Evolutionary conservation across 2,797 vertebrate species (phyloP).

Genomic region (Allobates femoralis): DNA sequence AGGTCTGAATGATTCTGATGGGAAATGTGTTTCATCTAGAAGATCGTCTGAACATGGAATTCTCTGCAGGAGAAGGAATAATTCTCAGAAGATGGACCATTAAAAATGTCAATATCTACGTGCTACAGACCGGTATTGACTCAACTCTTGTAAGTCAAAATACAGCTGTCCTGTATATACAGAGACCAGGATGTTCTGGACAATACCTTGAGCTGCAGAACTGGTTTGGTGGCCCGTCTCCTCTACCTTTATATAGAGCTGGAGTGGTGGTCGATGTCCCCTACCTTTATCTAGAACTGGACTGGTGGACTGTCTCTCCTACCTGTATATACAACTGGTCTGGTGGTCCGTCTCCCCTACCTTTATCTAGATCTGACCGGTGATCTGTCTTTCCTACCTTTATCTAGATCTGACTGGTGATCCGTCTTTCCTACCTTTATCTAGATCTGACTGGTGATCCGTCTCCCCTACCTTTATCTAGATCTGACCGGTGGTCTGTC

Average conservation of each 20-base stretch:
- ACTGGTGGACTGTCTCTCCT: neutral
- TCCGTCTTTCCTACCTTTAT: too few relatives aligned
- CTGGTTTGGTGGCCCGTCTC: neutral
- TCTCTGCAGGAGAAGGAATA: constrained; percentile 8
- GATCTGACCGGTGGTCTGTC: too few relatives aligned
- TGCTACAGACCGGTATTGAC: too few relatives aligned
- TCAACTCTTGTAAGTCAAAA: neutral
- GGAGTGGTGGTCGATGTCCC: neutral
- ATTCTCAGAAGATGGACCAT: neutral
- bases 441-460: too few relatives aligned
- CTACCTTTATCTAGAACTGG: neutral
- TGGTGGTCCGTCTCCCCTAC: too few relatives aligned
- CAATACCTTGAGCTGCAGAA: neutral
- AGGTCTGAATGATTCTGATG: neutral
- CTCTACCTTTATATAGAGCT: too few relatives aligned
- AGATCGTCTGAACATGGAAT: constrained; percentile 6
- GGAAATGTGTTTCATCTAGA: neutral
- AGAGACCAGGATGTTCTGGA: neutral
- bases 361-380: too few relatives aligned
- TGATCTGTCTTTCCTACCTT: too few relatives aligned
- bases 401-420: too few relatives aligned
- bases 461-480: too few relatives aligned
- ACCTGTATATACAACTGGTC: neutral
- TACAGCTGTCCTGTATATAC: neutral
- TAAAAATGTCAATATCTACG: too few relatives aligned